Base-by-base conservation (phyloP, 2,888 invertebrate species). In the Eledona agricola region DNA sequence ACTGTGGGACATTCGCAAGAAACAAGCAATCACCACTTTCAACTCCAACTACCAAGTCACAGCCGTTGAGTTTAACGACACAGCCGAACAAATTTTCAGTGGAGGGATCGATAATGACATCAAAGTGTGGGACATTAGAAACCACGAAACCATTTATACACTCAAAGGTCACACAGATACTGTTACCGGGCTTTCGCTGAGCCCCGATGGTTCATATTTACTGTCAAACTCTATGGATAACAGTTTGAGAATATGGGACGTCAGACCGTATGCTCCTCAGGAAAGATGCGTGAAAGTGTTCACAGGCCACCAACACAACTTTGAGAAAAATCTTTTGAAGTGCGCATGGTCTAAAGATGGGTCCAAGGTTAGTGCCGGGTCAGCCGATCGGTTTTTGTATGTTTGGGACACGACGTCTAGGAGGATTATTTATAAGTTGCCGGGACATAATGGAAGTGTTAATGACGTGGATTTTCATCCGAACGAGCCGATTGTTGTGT, bases 181-280 rank as follows among this genome's bases (percentile, higher is more conserved):
- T 0, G 84, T 99, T 3, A 99, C 99, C 3, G 96, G 90, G 2
- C 73, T 99, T 60, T 81, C 90, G 0, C 78, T 96, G 5, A 93
- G 93, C 54, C 84, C 84, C 1, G 90, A 90, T 76, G 93, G 93
- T 0, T 90, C 92, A 0, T 96, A 95, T 73, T 81, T 99, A 5
- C 79, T 99, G 7, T 93, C 96, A 0, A 99, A 98, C 80, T 84
- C 94, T 0, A 98, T 99, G 97, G 99, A 99, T 75, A 93, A 91
- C 71, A 91, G 94, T 1, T 80, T 97, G 17, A 81, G 97, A 49
- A 92, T 97, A 66, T 99, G 98, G 97, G 98, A 99, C 77, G 88
- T 98, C 40, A 81, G 97, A 13, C 95, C 98, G 0, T 98, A 93
- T 79, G 96, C 94, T 1, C 93, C 96, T 0, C 84, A 87, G 22